Evolutionary conservation across 1,140 invertebrate species (phyloP).

Genomic region (Calycopis cecrops): DNA sequence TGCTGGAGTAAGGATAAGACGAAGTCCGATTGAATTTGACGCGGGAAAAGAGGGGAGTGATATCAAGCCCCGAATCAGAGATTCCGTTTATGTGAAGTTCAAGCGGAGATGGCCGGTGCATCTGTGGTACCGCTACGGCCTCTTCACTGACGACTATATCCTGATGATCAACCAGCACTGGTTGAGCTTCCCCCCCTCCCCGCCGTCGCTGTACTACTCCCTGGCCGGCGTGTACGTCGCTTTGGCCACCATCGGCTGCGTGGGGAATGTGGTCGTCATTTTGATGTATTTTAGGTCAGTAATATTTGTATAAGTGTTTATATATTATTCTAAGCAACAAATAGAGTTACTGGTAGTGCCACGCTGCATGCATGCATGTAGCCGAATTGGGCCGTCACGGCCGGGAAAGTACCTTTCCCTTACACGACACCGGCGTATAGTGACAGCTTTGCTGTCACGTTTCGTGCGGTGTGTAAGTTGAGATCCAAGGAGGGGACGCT

Average conservation of each 20-base stretch:
- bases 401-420: too few relatives aligned
- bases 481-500: too few relatives aligned
- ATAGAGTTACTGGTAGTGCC: too few relatives aligned
- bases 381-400: too few relatives aligned
- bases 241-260: conserved; percentile 76
- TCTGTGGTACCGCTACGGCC: conserved; percentile 68
- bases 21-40: conserved; percentile 20
- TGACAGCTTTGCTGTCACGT: too few relatives aligned
- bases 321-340: too few relatives aligned
- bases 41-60: conserved; percentile 11
- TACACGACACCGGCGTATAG: too few relatives aligned
- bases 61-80: neutral
- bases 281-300: conserved; percentile 37
- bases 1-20: conserved; percentile 11
- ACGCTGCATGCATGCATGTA: too few relatives aligned
- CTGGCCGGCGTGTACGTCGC: conserved; percentile 77
- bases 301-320: neutral
- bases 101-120: conserved; percentile 67
- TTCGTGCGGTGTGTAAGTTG: too few relatives aligned
- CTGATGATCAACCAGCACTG: conserved; percentile 79
- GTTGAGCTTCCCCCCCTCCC: conserved; percentile 78
- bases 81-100: conserved; percentile 36
- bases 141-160: conserved; percentile 76
- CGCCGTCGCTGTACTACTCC: conserved; percentile 70
- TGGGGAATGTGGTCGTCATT: conserved; percentile 75